Evolutionary conservation across 2,113 vertebrate species (phyloP).

Genomic region (Edolisoma coerulescens): DNA sequence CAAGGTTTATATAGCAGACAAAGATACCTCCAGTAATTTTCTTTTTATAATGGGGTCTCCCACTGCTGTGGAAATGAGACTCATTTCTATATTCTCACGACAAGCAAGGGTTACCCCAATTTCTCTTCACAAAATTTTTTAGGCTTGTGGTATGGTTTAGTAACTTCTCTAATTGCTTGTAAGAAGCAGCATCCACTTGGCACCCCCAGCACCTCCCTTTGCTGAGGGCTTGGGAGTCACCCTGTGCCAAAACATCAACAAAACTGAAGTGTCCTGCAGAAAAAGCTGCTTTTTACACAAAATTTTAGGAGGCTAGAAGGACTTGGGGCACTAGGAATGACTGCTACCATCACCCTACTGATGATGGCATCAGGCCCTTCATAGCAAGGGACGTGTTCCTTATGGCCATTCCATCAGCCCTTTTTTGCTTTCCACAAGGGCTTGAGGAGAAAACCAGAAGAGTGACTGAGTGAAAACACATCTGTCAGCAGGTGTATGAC

Average conservation of each 20-base stretch:
- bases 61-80: background rate
- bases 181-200: background rate
- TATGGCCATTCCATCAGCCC: background rate
- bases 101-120: background rate
- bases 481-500: background rate
- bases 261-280: background rate
- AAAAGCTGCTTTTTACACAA: background rate
- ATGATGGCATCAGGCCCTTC: background rate
- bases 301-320: background rate
- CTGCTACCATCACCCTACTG: background rate
- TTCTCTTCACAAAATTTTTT: background rate
- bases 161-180: background rate
- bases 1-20: background rate
- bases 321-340: background rate
- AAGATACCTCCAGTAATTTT: background rate
- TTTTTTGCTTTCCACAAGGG: background rate
- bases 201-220: background rate
- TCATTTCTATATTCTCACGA: background rate
- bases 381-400: rapidly evolving
- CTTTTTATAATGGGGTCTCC: background rate
- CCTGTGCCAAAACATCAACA: background rate
- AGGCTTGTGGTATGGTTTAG: background rate
- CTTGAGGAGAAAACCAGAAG: background rate
- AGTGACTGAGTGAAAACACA: background rate
- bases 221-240: background rate